Conservation (phyloP, 2,113 vertebrate species). For the Forbesichthys papilliferus region DNA sequence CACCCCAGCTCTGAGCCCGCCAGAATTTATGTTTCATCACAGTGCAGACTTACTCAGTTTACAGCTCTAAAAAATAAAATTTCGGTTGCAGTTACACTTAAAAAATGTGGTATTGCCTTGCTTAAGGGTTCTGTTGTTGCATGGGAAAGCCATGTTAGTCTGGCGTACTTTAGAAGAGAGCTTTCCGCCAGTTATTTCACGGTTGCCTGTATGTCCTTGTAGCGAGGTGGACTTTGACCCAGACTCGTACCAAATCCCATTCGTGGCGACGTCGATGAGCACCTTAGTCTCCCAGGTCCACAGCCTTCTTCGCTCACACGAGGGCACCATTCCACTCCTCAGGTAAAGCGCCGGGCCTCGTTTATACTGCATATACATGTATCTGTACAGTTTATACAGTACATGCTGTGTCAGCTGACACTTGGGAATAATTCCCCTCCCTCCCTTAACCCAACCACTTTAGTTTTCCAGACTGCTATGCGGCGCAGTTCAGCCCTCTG, state of each 20-base stretch:
- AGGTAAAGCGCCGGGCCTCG: constrained; percentile 76
- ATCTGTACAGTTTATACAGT: not conserved
- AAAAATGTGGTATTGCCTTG: no score
- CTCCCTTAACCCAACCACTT: no score
- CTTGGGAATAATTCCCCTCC: not conserved
- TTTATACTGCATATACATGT: not conserved
- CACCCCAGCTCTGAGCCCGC: no score
- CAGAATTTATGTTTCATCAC: no score
- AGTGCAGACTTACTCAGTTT: no score
- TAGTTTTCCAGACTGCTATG: constrained; percentile 96
- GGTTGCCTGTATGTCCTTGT: not conserved
- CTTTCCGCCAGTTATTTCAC: constrained; percentile 10
- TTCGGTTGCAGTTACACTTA: no score
- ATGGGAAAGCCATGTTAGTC: no score
- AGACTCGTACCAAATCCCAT: constrained; percentile 91
- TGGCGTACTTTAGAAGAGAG: no score
- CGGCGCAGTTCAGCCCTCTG: constrained; percentile 84
- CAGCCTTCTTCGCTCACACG: constrained; percentile 91
- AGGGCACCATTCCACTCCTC: constrained; percentile 91
- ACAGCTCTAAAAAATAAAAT: no score
- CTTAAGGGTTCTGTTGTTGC: no score
- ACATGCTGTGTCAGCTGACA: no score
- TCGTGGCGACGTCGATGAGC: constrained; percentile 89
- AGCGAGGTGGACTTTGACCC: constrained; percentile 97
- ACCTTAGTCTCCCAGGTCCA: constrained; percentile 90